phyloP scores from a whole-genome alignment of 2,113 vertebrate species.

The Dasypus novemcinctus region DNA sequence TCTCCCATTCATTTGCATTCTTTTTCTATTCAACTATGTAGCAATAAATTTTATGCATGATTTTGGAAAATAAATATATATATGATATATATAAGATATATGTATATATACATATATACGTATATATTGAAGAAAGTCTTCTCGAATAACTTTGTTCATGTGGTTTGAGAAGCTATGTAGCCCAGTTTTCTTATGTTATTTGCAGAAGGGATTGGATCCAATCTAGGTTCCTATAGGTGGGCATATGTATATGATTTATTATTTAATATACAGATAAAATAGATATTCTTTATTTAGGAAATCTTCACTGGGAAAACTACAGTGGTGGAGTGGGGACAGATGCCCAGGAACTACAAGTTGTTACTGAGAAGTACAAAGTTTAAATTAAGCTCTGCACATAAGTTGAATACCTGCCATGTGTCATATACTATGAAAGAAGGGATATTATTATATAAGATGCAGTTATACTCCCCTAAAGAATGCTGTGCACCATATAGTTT shows the following conservation, averaged over 20 bases:
- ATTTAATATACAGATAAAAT: neutral
- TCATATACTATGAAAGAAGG: neutral
- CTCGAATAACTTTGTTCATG: neutral
- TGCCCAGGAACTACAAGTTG: neutral
- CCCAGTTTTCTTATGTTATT: neutral
- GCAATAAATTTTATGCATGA: neutral
- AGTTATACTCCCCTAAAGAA: neutral
- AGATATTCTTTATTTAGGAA: neutral
- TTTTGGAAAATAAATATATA: neutral
- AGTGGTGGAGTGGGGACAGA: neutral
- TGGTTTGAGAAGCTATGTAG: neutral
- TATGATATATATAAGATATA: too few relatives aligned
- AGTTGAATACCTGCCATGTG: neutral
- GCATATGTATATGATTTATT: neutral
- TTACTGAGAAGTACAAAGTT: neutral
- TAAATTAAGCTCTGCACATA: neutral
- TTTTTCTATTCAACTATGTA: constrained; percentile 20
- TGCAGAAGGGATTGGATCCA: neutral
- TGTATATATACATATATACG: too few relatives aligned
- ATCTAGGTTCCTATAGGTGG: neutral
- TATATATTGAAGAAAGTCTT: neutral
- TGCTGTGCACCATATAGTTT: neutral
- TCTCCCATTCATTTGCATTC: neutral
- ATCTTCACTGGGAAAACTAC: neutral
- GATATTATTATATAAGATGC: neutral